Evolutionary conservation across 1,140 invertebrate genomes (phyloP), one percentile per base, ranked within the genome.

Genomic region (Scaptomyza graminum): DNA sequence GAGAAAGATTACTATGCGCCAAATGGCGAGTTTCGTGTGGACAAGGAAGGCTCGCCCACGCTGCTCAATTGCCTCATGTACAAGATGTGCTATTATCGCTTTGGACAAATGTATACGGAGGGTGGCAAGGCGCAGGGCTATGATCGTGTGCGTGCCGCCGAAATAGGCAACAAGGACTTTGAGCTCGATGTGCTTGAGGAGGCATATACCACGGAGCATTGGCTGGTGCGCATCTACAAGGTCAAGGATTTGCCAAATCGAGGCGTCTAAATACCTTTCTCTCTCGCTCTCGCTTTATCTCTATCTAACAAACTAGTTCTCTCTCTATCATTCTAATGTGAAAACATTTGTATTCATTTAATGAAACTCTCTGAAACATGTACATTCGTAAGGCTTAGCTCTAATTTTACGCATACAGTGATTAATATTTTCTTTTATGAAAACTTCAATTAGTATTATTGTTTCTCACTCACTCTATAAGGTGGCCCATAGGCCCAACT

Each of bases 1-100:
- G 98, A 99, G 93, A 95, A 95, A 90, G 98, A 99, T 93, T 99
- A 99, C 92, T 99, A 98, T 93, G 98, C 97, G 34, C 94, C 96
- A 0, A 95, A 95, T 66, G 98, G 98, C 5, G 98, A 99, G 93
- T 99, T 99, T 92, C 93, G 98, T 71, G 96, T 99, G 6, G 98
- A 99, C 90, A 95, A 95, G 76, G 97, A 98, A 90, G 97, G 97
- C 43, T 96, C 97, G 5, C 94, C 94, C 47, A 96, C 95, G 39
- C 92, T 98, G 60, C 94, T 98, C 68, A 98, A 98, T 92, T 98
- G 96, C 88, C 94, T 98, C 47, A 98, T 98, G 97, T 98, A 98
- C 92, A 98, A 98, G 93, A 96, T 98, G 96, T 98, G 97, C 92
- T 98, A 98, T 90, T 98, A 98, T 92, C 95, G 96, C 88, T 98